Conservation (phyloP, 2,797 vertebrate genomes). For the Nyctibius grandis region DNA sequence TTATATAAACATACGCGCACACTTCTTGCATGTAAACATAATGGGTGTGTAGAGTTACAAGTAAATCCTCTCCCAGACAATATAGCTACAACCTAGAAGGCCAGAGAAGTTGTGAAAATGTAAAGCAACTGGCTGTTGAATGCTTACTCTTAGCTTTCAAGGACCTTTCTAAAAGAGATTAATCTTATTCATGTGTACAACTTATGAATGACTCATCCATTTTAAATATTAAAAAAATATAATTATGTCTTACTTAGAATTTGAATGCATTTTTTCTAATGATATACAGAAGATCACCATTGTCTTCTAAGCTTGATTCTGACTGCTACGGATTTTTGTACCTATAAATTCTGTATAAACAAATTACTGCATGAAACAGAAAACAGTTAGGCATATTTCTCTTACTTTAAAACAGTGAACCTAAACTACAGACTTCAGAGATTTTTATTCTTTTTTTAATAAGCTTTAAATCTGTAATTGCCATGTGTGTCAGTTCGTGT, state of each 20-base stretch:
- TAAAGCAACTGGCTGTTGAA: neutral
- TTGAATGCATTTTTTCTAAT: neutral
- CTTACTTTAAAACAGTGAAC: neutral
- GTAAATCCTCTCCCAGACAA: neutral
- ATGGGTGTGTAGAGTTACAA: neutral
- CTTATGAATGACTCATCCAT: neutral
- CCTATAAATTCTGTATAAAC: neutral
- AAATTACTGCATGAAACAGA: neutral
- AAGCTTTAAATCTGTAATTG: constrained; percentile 18
- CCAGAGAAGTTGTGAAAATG: neutral
- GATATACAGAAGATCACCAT: neutral
- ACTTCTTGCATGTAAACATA: neutral
- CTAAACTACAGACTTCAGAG: neutral
- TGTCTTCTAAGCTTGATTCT: neutral
- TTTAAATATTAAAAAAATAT: neutral
- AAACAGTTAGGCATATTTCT: neutral
- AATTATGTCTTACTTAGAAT: neutral
- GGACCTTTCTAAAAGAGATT: neutral
- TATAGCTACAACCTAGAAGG: neutral
- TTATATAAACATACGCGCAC: neutral
- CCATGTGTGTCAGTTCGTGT: neutral
- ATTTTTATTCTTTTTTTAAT: neutral
- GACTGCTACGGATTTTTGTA: neutral
- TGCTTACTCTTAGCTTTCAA: neutral
- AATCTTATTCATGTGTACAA: neutral